These are phyloP conservation scores for Thomomys bottae DNA, from an alignment of 2,113 vertebrate species.

Conservation along the genomic window DNA sequence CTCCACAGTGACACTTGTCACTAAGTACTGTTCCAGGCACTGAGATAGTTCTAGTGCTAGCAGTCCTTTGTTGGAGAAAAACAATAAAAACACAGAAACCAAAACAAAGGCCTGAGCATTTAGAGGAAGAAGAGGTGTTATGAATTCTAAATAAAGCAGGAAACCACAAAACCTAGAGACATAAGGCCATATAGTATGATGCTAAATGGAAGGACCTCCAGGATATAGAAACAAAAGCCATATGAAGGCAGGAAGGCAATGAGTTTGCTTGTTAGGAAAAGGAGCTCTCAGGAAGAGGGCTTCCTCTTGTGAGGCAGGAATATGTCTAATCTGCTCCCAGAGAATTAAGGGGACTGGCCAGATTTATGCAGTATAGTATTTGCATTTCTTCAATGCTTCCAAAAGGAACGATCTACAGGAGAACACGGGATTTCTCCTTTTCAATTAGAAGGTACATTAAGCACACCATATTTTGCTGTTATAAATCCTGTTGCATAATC, in stretches of 20 bases:
- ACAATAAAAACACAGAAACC: background rate
- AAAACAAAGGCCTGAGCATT: background rate
- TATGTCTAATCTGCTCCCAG: background rate
- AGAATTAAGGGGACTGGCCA: background rate
- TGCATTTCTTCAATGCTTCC: background rate
- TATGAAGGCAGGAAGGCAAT: background rate
- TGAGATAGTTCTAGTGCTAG: background rate
- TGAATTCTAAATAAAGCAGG: background rate
- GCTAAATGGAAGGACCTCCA: too few species aligned
- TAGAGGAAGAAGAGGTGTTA: background rate
- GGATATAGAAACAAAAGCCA: too few species aligned
- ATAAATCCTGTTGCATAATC: background rate
- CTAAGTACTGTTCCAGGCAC: background rate
- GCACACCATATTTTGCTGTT: background rate
- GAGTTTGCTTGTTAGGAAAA: background rate
- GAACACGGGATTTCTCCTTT: background rate
- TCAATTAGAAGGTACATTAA: constrained; percentile 1
- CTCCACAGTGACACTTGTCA: background rate
- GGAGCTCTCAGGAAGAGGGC: background rate
- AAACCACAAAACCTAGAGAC: too few species aligned
- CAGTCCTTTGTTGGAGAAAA: background rate
- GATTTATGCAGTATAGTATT: background rate
- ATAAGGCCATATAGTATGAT: too few species aligned
- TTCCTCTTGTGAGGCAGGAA: background rate
- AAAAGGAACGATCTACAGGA: background rate